These are phyloP conservation scores for Solenopsis fugax DNA, from an alignment of 1,140 invertebrate genomes.

Conservation along the genomic window DNA sequence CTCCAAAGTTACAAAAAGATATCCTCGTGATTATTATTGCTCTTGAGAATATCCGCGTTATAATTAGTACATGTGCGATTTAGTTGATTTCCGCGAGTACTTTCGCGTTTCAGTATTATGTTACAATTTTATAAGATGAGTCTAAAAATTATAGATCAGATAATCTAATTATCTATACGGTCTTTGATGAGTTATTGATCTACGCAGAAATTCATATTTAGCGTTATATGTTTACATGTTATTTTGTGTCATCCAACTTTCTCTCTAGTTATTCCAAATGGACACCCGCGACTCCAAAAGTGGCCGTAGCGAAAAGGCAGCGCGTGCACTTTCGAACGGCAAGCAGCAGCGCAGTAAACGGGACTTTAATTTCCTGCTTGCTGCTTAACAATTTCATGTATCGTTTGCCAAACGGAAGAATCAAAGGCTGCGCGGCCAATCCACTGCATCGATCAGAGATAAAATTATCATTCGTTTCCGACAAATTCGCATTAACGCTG, in stretches of 20 bases:
- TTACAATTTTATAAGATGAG: neutral
- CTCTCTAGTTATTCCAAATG: slow-evolving; percentile 30
- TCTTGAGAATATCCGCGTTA: slow-evolving; percentile 31
- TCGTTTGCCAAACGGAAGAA: slow-evolving; percentile 18
- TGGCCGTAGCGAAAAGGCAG: slow-evolving; percentile 12
- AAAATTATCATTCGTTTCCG: slow-evolving; percentile 30
- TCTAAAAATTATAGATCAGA: neutral
- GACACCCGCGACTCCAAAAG: slow-evolving; percentile 28
- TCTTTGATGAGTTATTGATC: neutral
- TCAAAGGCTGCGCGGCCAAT: slow-evolving; percentile 12
- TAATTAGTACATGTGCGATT: neutral
- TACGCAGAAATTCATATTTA: neutral
- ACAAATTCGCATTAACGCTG: slow-evolving; percentile 31
- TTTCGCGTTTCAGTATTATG: neutral
- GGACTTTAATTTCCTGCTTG: slow-evolving; percentile 49
- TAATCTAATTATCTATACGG: neutral
- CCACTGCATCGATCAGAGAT: slow-evolving; percentile 13
- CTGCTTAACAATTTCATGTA: slow-evolving; percentile 42
- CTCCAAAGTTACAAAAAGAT: slow-evolving; percentile 24
- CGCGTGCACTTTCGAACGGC: slow-evolving; percentile 20
- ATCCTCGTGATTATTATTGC: slow-evolving; percentile 14
- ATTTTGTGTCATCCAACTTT: slow-evolving; percentile 38
- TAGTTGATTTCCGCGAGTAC: slow-evolving; percentile 10
- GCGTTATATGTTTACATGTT: neutral
- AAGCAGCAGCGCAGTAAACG: neutral